These are phyloP conservation scores for Temnothorax ravouxi DNA, from an alignment of 2,888 invertebrate genomes.

Conservation along the genomic window DNA sequence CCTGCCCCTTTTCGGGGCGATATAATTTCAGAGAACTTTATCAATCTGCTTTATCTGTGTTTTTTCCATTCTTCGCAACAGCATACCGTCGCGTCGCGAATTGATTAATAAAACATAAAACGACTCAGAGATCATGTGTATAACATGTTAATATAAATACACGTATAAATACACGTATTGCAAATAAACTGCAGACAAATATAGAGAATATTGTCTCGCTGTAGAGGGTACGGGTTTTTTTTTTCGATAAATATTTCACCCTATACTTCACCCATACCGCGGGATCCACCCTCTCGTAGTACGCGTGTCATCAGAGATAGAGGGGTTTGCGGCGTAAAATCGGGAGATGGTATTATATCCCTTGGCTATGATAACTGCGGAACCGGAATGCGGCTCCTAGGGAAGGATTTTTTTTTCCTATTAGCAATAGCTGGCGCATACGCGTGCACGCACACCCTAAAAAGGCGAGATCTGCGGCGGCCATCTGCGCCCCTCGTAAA, in stretches of 20 bases:
- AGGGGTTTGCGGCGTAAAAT: constrained; percentile 65
- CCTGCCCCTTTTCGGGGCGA: neutral
- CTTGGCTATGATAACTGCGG: constrained; percentile 76
- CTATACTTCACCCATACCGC: neutral
- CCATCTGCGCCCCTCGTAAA: constrained; percentile 76
- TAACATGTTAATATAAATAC: neutral
- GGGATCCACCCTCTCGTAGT: constrained; percentile 68
- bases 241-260: constrained; percentile 55
- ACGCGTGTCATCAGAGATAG: constrained; percentile 57
- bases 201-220: neutral
- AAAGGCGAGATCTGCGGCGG: constrained; percentile 52
- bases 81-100: no score
- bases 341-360: constrained; percentile 76
- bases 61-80: neutral
- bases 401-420: constrained; percentile 82
- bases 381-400: constrained; percentile 74
- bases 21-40: neutral
- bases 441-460: constrained; percentile 57
- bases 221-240: constrained; percentile 5
- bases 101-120: neutral
- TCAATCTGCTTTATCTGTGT: neutral
- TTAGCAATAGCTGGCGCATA: constrained; percentile 66
- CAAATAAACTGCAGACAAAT: neutral
- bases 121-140: neutral
- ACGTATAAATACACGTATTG: no score